Percentiles rank a stretch among this genome's conserved stretches.
Evolutionary conservation across 2,888 invertebrate species (phyloP).

Genomic region (Protula sp.): DNA sequence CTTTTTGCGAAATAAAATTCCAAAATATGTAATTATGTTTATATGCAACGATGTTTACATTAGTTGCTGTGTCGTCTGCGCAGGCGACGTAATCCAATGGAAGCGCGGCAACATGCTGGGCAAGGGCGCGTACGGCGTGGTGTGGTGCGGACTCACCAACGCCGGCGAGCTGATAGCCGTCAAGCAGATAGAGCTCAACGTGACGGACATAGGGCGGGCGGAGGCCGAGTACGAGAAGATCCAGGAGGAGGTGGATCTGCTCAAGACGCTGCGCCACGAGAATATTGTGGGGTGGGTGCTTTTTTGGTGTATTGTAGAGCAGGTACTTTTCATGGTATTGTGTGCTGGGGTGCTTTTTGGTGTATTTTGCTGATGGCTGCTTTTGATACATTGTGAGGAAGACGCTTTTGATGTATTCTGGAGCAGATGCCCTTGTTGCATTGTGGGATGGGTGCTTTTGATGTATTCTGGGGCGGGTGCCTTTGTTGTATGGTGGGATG

Average conservation of each 20-base stretch:
- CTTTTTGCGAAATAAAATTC: too few species aligned
- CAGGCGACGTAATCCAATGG: slow-evolving; percentile 46
- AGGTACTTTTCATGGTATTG: background rate
- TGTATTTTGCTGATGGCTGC: too few species aligned
- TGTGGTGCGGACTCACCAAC: slow-evolving; percentile 52
- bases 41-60: too few species aligned
- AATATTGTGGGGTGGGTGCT: slow-evolving; percentile 53
- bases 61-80: too few species aligned
- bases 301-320: background rate
- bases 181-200: slow-evolving; percentile 53
- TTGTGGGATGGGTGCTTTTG: too few species aligned
- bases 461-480: too few species aligned
- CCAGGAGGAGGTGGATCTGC: slow-evolving; percentile 52
- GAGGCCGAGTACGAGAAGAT: slow-evolving; percentile 51
- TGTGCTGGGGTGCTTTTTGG: too few species aligned
- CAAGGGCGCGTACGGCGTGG: slow-evolving; percentile 36
- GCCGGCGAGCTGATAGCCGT: slow-evolving; percentile 53
- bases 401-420: too few species aligned
- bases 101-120: slow-evolving; percentile 53
- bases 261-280: slow-evolving; percentile 50
- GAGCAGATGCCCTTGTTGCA: too few species aligned
- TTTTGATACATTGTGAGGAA: too few species aligned
- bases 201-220: slow-evolving; percentile 41
- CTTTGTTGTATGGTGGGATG: too few species aligned
- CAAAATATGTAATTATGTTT: too few species aligned